Evolutionary conservation across 2,113 vertebrate species (phyloP).

Genomic region (Indicator maculatus): DNA sequence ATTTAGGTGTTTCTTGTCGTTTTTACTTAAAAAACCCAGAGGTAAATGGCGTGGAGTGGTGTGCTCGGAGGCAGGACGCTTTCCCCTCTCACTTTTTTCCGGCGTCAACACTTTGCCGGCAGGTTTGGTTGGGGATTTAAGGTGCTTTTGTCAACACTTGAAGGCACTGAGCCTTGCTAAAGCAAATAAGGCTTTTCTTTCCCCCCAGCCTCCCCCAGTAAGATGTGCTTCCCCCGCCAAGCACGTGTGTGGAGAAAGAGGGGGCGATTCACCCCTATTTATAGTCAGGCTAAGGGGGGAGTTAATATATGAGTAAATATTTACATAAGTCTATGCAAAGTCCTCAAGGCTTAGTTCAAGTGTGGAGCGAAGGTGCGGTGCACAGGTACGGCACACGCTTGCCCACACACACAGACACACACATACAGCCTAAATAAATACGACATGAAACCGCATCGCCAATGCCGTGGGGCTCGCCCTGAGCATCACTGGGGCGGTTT

Average conservation of each 20-base stretch:
- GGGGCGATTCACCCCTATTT: slow-evolving; percentile 46
- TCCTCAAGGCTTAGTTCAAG: slow-evolving; percentile 28
- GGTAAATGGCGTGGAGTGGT: background rate
- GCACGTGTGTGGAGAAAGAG: slow-evolving; percentile 25
- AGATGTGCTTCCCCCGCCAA: background rate
- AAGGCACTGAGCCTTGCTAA: slow-evolving; percentile 41
- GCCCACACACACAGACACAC: background rate
- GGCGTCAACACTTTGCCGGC: slow-evolving; percentile 25
- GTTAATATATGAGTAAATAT: slow-evolving; percentile 69
- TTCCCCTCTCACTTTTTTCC: background rate
- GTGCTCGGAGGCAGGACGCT: background rate
- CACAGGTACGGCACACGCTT: slow-evolving; percentile 24
- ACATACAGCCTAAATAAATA: background rate
- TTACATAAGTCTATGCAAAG: slow-evolving; percentile 62
- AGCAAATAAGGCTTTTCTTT: slow-evolving; percentile 48
- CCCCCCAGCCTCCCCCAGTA: background rate
- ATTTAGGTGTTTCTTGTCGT: background rate
- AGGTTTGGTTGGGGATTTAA: slow-evolving; percentile 36
- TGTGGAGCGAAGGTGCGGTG: slow-evolving; percentile 18
- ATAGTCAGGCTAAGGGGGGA: background rate
- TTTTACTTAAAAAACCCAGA: background rate
- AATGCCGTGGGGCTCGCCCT: background rate
- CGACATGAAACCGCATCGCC: background rate
- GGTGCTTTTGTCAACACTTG: slow-evolving; percentile 70
- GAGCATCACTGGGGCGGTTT: background rate